Evolutionary conservation across 2,113 vertebrate genomes (phyloP), one percentile per base, ranked within the genome.

Genomic region (Coreoperca whiteheadi): DNA sequence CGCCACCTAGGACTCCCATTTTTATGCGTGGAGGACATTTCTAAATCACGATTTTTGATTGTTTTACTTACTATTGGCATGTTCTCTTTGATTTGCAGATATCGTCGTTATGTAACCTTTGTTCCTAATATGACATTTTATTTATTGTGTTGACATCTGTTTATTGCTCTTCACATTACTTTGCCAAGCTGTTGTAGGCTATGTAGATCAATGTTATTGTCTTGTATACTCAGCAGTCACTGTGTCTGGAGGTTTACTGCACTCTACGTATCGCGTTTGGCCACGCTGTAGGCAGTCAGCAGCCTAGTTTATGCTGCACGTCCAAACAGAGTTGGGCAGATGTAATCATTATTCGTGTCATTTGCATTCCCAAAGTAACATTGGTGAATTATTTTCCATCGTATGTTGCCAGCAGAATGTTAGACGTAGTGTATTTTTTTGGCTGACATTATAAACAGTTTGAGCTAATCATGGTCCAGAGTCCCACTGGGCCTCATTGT

Each of bases 351-450:
- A 32, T 51, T 84, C 53, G 60, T 74, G 65, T 72, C 48, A 18
- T 18, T 39, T 64, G 46, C 2, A 16, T 63, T 81, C 54, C 41
- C n/a, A 46, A 30, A 80, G 68, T 61, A 79, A 72, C 41, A 56
- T 74, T 37, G 12, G 46, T 72, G 50, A 79, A 64, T 88, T 72
- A 74, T 75, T 85, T 90, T 70, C 79, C 70, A 32, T 60, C 20
- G 54, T 54, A 28, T 60, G 18, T 59, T 82, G 65, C 74, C 81
- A 82, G 34, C 48, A 63, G 28, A 73, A 69, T 79, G 28, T 77
- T 68, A 12, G 18, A 37, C 66, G 9, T 9, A 8, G 54, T 69
- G 8, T 25, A 56, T 37, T 84, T 78, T 8, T 28, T n/a, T 28
- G n/a, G 23, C 70, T 60, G 15, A 15, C 18, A 64, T 50, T 53